These are phyloP conservation scores for Micrasema longulum DNA, from an alignment of 1,140 invertebrate species.

Conservation along the genomic window DNA sequence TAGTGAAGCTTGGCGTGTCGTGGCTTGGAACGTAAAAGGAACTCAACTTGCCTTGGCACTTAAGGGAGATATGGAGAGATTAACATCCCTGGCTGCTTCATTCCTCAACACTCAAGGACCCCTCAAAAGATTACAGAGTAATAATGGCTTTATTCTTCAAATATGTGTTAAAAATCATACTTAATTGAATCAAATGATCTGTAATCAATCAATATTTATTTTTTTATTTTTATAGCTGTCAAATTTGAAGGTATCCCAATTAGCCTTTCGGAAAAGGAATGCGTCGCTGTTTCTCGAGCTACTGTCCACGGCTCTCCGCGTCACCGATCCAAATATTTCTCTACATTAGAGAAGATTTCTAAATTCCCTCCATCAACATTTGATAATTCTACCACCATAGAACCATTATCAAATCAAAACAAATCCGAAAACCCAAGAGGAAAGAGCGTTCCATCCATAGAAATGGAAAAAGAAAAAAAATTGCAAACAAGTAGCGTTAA, in stretches of 20 bases:
- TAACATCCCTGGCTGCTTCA: slow-evolving; percentile 44
- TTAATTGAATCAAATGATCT: too few relatives aligned
- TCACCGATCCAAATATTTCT: slow-evolving; percentile 47
- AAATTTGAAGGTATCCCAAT: slow-evolving; percentile 50
- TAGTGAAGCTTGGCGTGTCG: slow-evolving; percentile 46
- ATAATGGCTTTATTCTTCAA: too few relatives aligned
- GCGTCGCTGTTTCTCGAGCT: slow-evolving; percentile 38
- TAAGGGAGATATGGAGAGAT: slow-evolving; percentile 45
- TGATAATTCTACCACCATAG: not conserved
- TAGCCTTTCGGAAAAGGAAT: slow-evolving; percentile 42
- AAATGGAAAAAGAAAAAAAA: not conserved
- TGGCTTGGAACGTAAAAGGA: slow-evolving; percentile 49
- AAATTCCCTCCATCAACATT: slow-evolving; percentile 12
- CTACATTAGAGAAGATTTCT: slow-evolving; percentile 42
- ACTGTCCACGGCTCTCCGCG: slow-evolving; percentile 50
- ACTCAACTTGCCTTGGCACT: slow-evolving; percentile 48
- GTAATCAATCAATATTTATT: not conserved
- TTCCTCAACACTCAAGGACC: slow-evolving; percentile 50
- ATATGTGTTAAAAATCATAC: too few relatives aligned
- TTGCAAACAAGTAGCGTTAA: not conserved
- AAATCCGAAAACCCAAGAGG: slow-evolving; percentile 32
- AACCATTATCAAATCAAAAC: not conserved
- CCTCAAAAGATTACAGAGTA: slow-evolving; percentile 48
- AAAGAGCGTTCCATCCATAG: not conserved
- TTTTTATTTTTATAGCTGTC: slow-evolving; percentile 45